Conservation (phyloP, 2,113 vertebrate species). For the Cephalopterus ornatus region DNA sequence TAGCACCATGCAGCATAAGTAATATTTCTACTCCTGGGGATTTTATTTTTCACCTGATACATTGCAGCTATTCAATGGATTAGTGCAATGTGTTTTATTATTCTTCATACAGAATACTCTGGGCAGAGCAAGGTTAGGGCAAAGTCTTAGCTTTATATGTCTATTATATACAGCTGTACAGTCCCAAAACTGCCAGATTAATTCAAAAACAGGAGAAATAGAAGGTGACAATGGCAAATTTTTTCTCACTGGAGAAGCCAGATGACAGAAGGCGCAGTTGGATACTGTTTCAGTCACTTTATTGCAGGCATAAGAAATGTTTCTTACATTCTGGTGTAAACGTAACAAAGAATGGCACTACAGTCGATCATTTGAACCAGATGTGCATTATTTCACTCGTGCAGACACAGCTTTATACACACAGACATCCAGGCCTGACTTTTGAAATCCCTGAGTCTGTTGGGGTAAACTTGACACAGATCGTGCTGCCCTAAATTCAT, state of each 20-base stretch:
- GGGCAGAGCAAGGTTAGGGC: not conserved
- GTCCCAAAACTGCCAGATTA: not conserved
- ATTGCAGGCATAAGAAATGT: constrained; percentile 42
- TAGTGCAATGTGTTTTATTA: not conserved
- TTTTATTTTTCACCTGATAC: not conserved
- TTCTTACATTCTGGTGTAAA: constrained; percentile 40
- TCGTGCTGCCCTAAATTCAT: not conserved
- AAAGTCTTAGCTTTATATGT: not conserved
- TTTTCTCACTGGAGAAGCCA: not conserved
- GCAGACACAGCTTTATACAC: not conserved
- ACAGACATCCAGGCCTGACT: not conserved
- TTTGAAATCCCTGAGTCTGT: not conserved
- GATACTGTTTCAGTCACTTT: not conserved
- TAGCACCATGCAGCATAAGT: not conserved
- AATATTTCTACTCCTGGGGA: not conserved
- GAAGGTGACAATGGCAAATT: not conserved
- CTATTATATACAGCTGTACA: not conserved
- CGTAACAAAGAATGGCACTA: not conserved
- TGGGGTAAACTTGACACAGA: not conserved
- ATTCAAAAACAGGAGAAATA: not conserved
- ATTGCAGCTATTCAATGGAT: not conserved
- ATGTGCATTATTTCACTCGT: not conserved
- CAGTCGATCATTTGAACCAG: not conserved
- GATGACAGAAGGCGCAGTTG: constrained; percentile 59
- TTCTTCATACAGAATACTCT: not conserved